Evolutionary conservation across 2,888 invertebrate species (phyloP).

Genomic region (Parochlus steinenii): DNA sequence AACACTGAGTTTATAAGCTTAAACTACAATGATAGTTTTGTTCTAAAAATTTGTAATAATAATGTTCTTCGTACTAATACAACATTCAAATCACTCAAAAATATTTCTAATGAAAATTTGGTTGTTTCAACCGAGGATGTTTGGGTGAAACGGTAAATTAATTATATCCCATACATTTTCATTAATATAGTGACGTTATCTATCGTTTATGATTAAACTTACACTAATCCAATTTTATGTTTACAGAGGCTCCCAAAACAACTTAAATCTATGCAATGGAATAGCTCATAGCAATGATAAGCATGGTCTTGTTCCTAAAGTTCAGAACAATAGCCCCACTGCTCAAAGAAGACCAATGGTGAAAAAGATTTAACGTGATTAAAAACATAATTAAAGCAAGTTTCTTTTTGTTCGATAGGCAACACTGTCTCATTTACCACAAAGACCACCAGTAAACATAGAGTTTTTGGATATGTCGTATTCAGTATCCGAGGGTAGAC

Average conservation of each 20-base stretch:
- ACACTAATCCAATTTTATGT: slow-evolving; percentile 15
- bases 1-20: too few species aligned
- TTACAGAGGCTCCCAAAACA: slow-evolving; percentile 55
- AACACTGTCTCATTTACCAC: slow-evolving; percentile 63
- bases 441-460: slow-evolving; percentile 77
- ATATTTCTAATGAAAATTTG: too few species aligned
- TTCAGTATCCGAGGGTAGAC: slow-evolving; percentile 70
- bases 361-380: neutral
- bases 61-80: too few species aligned
- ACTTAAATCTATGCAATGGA: slow-evolving; percentile 46
- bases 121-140: too few species aligned
- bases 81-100: too few species aligned
- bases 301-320: slow-evolving; percentile 44
- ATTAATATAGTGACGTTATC: too few species aligned
- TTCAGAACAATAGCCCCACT: slow-evolving; percentile 54
- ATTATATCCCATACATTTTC: too few species aligned
- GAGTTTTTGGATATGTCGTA: slow-evolving; percentile 78
- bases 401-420: slow-evolving; percentile 15
- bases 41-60: too few species aligned
- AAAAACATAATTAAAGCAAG: neutral
- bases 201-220: too few species aligned
- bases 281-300: slow-evolving; percentile 17
- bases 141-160: too few species aligned
- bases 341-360: slow-evolving; percentile 53
- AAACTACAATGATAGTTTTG: too few species aligned